Conservation (phyloP, 2,797 vertebrate species). For the Sebastes minor region DNA sequence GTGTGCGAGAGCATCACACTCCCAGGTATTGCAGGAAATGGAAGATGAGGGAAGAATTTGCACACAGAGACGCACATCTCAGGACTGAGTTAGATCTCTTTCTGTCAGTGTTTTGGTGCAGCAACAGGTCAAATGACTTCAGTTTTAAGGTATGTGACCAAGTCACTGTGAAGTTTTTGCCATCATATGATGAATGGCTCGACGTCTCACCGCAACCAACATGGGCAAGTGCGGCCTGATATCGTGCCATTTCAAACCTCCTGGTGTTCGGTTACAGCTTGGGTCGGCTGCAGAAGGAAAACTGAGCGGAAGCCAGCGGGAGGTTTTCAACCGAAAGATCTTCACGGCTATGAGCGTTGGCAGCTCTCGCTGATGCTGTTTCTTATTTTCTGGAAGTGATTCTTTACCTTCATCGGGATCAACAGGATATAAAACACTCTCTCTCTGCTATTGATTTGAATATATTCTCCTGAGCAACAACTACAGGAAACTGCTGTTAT, state of each 20-base stretch:
- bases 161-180: constrained; percentile 37
- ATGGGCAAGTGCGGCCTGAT: constrained; percentile 38
- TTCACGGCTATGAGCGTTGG: constrained; percentile 41
- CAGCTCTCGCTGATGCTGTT: constrained; percentile 9
- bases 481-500: constrained; percentile 60
- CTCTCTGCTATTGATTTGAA: constrained; percentile 54
- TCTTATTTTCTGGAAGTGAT: constrained; percentile 49
- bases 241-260: constrained; percentile 47
- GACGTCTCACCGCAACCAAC: constrained; percentile 37
- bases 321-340: constrained; percentile 57
- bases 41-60: constrained; percentile 35
- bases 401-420: constrained; percentile 44
- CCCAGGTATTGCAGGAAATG: constrained; percentile 50
- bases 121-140: constrained; percentile 53
- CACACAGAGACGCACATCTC: constrained; percentile 5
- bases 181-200: constrained; percentile 43
- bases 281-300: constrained; percentile 47
- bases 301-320: constrained; percentile 55
- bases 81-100: constrained; percentile 21
- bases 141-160: constrained; percentile 50
- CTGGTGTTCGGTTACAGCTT: constrained; percentile 54
- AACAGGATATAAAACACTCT: constrained; percentile 26
- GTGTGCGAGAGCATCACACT: constrained; percentile 6
- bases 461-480: constrained; percentile 58
- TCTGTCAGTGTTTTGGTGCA: constrained; percentile 40